Percentiles rank a stretch among this genome's conserved stretches.
These are phyloP conservation scores for Zalophus californianus DNA, from an alignment of 2,797 vertebrate species.

Conservation along the genomic window DNA sequence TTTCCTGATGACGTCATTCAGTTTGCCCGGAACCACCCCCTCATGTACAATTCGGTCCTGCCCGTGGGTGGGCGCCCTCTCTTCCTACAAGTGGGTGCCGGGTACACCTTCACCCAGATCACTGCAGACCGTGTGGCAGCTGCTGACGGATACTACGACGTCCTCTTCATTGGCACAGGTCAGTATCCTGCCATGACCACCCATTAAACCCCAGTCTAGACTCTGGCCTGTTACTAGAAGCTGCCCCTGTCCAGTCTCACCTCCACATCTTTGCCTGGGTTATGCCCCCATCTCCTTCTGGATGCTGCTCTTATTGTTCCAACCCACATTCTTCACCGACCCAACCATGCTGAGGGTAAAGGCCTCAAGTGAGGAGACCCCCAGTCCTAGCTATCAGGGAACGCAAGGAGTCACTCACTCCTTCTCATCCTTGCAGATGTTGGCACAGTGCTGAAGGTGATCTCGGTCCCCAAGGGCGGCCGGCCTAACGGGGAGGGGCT, in stretches of 20 bases:
- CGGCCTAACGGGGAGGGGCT: conserved; percentile 94
- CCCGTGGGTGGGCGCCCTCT: conserved; percentile 93
- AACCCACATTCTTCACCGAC: not conserved
- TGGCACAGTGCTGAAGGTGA: conserved; percentile 96
- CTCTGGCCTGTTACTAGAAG: not conserved
- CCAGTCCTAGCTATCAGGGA: not conserved
- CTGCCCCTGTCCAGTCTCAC: not conserved
- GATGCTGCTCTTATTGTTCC: not conserved
- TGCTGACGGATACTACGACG: conserved; percentile 94
- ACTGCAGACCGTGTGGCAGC: conserved; percentile 93
- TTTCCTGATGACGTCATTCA: conserved; percentile 98
- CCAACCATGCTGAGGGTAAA: not conserved
- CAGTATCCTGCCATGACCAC: not conserved
- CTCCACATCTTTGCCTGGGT: not conserved
- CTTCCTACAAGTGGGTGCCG: conserved; percentile 93
- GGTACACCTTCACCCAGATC: conserved; percentile 95
- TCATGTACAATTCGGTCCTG: conserved; percentile 97
- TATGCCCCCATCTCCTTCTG: not conserved
- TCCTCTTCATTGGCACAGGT: conserved; percentile 99
- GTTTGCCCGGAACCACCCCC: conserved; percentile 97
- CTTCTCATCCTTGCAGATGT: conserved; percentile 89
- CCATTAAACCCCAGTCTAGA: not conserved
- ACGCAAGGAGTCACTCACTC: not conserved
- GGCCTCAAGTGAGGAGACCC: not conserved
- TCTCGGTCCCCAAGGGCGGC: conserved; percentile 95